A percentile compares a stretch with the other conserved stretches of the same genome.
phyloP scores from a whole-genome alignment of 2,888 invertebrate species.

The Choreutis nemorana region DNA sequence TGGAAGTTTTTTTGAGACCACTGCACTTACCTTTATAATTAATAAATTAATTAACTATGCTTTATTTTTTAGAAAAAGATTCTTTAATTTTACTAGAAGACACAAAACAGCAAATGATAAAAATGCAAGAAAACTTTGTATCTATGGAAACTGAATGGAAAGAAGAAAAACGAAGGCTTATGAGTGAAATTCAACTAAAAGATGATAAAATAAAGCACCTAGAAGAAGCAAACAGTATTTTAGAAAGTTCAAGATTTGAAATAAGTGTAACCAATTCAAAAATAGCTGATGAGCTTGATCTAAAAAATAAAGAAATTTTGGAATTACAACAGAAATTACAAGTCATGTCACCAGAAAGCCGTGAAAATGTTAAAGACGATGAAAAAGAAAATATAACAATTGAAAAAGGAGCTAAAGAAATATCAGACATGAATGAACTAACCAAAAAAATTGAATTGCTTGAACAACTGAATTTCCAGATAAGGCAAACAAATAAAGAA shows the following conservation, averaged over 20 bases:
- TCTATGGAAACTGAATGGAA: slow-evolving; percentile 75
- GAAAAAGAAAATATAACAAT: slow-evolving; percentile 49
- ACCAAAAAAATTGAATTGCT: slow-evolving; percentile 59
- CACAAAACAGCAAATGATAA: slow-evolving; percentile 80
- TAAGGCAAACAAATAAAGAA: slow-evolving; percentile 61
- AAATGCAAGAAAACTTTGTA: slow-evolving; percentile 81
- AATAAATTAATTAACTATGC: background rate
- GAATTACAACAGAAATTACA: slow-evolving; percentile 38
- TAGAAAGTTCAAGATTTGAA: slow-evolving; percentile 55
- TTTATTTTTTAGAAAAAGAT: slow-evolving; percentile 63
- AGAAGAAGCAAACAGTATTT: slow-evolving; percentile 62
- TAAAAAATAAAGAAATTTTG: slow-evolving; percentile 47
- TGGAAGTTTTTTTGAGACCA: background rate
- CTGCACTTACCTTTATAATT: background rate
- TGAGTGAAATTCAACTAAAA: slow-evolving; percentile 62
- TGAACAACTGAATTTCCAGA: slow-evolving; percentile 57
- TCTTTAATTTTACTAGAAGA: slow-evolving; percentile 79
- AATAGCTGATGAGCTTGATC: slow-evolving; percentile 58
- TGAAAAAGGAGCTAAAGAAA: slow-evolving; percentile 67
- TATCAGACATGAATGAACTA: slow-evolving; percentile 44
- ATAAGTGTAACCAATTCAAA: slow-evolving; percentile 63
- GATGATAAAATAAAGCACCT: slow-evolving; percentile 62
- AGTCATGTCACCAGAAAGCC: slow-evolving; percentile 17
- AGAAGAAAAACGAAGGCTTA: slow-evolving; percentile 67
- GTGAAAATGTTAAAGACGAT: slow-evolving; percentile 16